Evolutionary conservation across 2,888 invertebrate species (phyloP).

Genomic region (Tholera decimalis): DNA sequence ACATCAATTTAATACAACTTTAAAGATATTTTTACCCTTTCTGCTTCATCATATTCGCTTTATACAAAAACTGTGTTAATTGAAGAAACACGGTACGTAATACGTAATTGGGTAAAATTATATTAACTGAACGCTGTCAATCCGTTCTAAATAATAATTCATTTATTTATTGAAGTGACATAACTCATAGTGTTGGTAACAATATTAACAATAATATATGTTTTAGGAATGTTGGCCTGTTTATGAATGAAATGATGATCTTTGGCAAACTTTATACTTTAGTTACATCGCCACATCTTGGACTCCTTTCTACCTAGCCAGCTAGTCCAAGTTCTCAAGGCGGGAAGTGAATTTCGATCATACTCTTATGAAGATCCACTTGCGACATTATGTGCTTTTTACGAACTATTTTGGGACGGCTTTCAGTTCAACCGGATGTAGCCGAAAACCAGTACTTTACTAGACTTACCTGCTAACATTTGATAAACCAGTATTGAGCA

Average conservation of each 20-base stretch:
- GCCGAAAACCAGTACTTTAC: background rate
- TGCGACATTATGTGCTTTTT: background rate
- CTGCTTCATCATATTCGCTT: slow-evolving; percentile 1
- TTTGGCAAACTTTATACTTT: background rate
- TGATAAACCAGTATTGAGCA: too few relatives aligned
- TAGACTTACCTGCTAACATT: too few relatives aligned
- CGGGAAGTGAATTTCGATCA: too few relatives aligned
- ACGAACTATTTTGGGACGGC: background rate
- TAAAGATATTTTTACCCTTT: slow-evolving; percentile 14
- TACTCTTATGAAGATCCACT: too few relatives aligned
- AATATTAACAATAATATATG: too few relatives aligned
- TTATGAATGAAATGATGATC: background rate
- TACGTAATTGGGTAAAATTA: background rate
- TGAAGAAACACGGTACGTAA: background rate
- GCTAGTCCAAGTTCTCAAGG: too few relatives aligned
- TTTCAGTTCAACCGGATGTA: background rate
- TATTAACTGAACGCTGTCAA: background rate
- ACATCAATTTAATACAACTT: background rate
- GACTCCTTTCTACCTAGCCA: too few relatives aligned
- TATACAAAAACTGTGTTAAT: background rate
- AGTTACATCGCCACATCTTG: background rate
- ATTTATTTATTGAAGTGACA: too few relatives aligned
- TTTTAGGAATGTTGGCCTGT: background rate
- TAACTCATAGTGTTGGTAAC: too few relatives aligned
- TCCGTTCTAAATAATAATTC: background rate